Evolutionary conservation across 2,888 invertebrate species (phyloP), one percentile per base, ranked within the genome.

Genomic region (Netelia melanura): DNA sequence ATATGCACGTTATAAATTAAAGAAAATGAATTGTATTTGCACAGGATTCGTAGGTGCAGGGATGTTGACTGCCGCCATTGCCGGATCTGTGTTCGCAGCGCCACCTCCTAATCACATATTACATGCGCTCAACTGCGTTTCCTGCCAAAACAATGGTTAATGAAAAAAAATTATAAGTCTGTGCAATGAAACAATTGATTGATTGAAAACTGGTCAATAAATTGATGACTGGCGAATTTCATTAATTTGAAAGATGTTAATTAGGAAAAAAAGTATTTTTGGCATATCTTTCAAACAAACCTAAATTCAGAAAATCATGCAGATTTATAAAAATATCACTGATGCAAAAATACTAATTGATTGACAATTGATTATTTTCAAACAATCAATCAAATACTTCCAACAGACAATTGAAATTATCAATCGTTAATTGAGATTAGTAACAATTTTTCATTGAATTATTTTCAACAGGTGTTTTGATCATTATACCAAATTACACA

Each of bases 21-120:
- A n/a, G n/a, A 23, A 2, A n/a, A 30, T 5, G 10, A 11, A 23
- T 38, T 10, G 11, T 14, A 17, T 48, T 11, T 58, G 25, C 10
- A 43, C 61, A 96, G 97, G 97, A 74, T 97, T 96, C 90, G 96
- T 98, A 44, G 98, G 98, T 0, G 91, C 94, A 58, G 98, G 98
- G 0, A 96, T 98, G 96, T 93, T 98, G 86, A 96, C 97, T 21
- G 97, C 96, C 48, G 88, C 93, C 14, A 83, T 93, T 72, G 94
- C 96, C 14, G 98, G 98, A 0, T 95, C 96, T 0, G 95, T 98
- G 61, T 98, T 97, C 92, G 96, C 97, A 0, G 97, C 97, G 0
- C 98, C 98, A 0, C 96, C 97, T 0, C 95, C 97, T 0, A 94
- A 95, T 1, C 95, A 96, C 86, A 96, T 97, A 14, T 93, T 96